Conservation (phyloP, 2,113 vertebrate species). For the Osmerus eperlanus region DNA sequence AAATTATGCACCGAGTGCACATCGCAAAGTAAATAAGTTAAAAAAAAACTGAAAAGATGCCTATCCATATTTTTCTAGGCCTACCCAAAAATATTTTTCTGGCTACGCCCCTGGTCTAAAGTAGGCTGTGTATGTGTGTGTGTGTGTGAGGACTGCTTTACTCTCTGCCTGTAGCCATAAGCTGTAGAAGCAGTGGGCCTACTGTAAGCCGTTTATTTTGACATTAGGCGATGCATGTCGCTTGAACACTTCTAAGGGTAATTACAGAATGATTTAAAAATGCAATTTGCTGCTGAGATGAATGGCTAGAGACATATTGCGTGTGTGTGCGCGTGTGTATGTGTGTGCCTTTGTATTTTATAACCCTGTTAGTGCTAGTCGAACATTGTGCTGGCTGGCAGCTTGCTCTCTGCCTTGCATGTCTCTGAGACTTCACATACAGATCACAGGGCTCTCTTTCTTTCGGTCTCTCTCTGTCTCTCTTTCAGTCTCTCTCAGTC, state of each 20-base stretch:
- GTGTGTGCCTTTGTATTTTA: not conserved
- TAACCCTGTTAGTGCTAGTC: conserved; percentile 33
- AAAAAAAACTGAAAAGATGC: too few species aligned
- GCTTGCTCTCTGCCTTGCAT: conserved; percentile 29
- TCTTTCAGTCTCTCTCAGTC: too few species aligned
- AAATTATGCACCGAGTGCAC: too few species aligned
- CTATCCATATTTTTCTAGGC: too few species aligned
- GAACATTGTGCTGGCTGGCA: conserved; percentile 45
- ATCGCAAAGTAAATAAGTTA: too few species aligned
- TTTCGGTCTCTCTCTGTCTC: conserved; percentile 1
- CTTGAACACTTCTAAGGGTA: conserved; percentile 18
- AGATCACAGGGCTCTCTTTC: conserved; percentile 19
- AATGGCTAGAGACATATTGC: conserved; percentile 7
- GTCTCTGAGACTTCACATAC: conserved; percentile 57
- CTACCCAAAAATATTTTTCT: too few species aligned
- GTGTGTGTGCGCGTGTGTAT: conserved; percentile 9
- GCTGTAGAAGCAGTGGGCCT: not conserved
- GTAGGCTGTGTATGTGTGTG: not conserved
- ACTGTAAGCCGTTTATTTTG: conserved; percentile 8
- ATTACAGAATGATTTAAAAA: conserved; percentile 32
- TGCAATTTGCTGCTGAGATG: conserved; percentile 20
- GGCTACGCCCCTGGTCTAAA: not conserved
- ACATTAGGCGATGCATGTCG: conserved; percentile 9
- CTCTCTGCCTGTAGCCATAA: not conserved
- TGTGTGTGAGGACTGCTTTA: not conserved